Evolutionary conservation across 2,888 invertebrate species (phyloP).

Genomic region (Caenorhabditis angaria): DNA sequence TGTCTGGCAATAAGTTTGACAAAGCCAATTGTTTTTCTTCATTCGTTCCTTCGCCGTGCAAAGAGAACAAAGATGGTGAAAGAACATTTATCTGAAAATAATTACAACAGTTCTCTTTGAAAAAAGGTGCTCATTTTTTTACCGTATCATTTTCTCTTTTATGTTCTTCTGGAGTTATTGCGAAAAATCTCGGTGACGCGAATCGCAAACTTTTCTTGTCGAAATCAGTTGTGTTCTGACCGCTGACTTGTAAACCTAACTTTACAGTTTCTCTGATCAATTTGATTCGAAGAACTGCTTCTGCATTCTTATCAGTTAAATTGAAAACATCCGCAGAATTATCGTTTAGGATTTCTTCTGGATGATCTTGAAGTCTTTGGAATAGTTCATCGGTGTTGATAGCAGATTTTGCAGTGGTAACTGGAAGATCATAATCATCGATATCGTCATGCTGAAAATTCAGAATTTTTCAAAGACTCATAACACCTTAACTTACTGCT

Average conservation of each 20-base stretch:
- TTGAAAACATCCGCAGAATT: slow-evolving; percentile 21
- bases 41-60: slow-evolving; percentile 37
- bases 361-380: slow-evolving; percentile 32
- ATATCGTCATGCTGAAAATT: slow-evolving; percentile 9
- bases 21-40: slow-evolving; percentile 30
- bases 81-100: slow-evolving; percentile 29
- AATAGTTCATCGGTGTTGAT: slow-evolving; percentile 13
- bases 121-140: background rate
- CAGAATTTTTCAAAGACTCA: too few relatives aligned
- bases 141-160: slow-evolving; percentile 10
- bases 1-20: slow-evolving; percentile 14
- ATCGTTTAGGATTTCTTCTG: slow-evolving; percentile 27
- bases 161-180: slow-evolving; percentile 26
- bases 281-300: slow-evolving; percentile 17
- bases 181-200: slow-evolving; percentile 42
- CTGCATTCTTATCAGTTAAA: slow-evolving; percentile 24
- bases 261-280: slow-evolving; percentile 29
- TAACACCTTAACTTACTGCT: too few relatives aligned
- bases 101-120: background rate
- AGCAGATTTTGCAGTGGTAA: background rate
- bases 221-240: slow-evolving; percentile 37
- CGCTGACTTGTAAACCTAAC: slow-evolving; percentile 36
- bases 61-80: slow-evolving; percentile 37
- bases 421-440: background rate
- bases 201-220: slow-evolving; percentile 23